Base-by-base conservation (phyloP, 2,888 invertebrate genomes). In the Hemistola chrysoprasaria region DNA sequence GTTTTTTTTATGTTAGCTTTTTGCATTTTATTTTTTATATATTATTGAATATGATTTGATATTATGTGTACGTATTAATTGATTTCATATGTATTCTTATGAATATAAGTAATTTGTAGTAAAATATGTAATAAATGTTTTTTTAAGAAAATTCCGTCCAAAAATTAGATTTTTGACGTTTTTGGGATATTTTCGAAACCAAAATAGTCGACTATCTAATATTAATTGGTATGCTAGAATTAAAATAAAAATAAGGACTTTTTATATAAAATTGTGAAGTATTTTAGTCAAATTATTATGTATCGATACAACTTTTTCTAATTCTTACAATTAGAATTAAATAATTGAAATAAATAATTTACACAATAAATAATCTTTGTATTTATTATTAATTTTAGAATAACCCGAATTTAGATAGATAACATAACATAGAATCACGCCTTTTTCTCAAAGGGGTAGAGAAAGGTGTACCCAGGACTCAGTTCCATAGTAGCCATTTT, bases 201-300 rank as follows among this genome's bases (percentile, higher is more conserved):
- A 66, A 71, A 56, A 67, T 76, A 83, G 83, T 83, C 72, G 86
- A 87, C 84, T 70, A 47, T 81, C 77, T 87, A 85, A 86, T 85
- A 44, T 61, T 40, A 53, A 71, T 78, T 75, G 73, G 76, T 68
- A 56, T 56, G 55, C 16, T 71, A 71, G 47, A 40, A 35, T 38
- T 39, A 38, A 54, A 31, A 50, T 54, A 61, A 53, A 47, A 50
- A 56, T 51, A 59, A 56, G 48, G 53, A 48, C 59, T 62, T 65
- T 69, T 45, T 62, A 52, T 65, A 62, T 45, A 60, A 61, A 56
- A 61, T 61, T 56, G 60, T 41, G 68, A 75, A 72, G 66, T 76
- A 74, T 73, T 72, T 47, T 69, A 76, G 73, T 79, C 75, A 77
- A 68, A 69, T 71, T 63, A 46, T 46, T 60, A 59, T 62, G 53